Conservation (phyloP, 2,113 vertebrate genomes). For the Picathartes gymnocephalus region DNA sequence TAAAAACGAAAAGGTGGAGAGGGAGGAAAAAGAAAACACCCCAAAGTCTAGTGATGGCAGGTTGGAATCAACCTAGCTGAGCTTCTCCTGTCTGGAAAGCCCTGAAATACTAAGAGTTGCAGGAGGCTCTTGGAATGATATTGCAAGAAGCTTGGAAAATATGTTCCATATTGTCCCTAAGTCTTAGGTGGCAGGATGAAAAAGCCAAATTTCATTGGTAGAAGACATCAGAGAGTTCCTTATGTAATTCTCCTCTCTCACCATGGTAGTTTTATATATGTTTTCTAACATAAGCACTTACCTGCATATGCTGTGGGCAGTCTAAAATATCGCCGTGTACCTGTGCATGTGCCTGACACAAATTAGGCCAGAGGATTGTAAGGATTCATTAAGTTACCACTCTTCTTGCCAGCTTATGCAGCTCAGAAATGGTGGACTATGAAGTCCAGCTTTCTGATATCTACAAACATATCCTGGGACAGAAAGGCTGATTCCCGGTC, state of each 20-base stretch:
- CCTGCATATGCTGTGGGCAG: neutral
- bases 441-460: neutral
- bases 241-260: neutral
- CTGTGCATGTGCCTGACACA: neutral
- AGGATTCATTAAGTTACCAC: neutral
- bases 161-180: neutral
- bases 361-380: neutral
- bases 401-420: neutral
- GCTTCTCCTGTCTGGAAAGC: neutral
- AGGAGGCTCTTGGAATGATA: neutral
- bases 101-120: neutral
- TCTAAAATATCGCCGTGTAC: rapidly evolving
- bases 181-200: neutral
- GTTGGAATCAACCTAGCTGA: neutral
- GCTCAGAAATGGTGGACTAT: neutral
- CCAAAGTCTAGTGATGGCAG: neutral
- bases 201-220: neutral
- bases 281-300: neutral
- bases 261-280: neutral
- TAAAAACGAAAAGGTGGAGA: neutral
- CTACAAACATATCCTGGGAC: neutral
- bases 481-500: neutral
- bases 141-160: neutral
- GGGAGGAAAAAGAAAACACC: neutral
- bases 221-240: neutral